Base-by-base conservation (phyloP, 2,113 vertebrate species). In the Sebastes fasciatus region DNA sequence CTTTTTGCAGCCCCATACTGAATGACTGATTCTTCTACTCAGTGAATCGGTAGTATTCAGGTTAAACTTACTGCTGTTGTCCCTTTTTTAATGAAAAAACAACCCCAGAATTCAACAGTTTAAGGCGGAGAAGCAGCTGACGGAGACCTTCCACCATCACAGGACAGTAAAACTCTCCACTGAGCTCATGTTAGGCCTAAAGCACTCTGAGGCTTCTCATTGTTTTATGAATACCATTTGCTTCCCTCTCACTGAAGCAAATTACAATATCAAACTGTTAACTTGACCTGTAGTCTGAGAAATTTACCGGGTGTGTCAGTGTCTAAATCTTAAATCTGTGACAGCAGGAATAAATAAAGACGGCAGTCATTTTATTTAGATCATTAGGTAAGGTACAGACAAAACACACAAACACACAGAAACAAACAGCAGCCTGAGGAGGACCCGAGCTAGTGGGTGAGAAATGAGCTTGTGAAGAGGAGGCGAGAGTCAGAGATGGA, bases 401-500 rank as follows among this genome's bases (percentile, higher is more conserved):
- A 46, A 74, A 63, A 70, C 60, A 55, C 67, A 46, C 62, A 62
- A 13, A 26, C 64, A 57, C 63, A 65, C 17, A 64, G 1, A 64
- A 8, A 64, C 26, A 42, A 11, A 19, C 70, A 61, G n/a, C 77
- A 52, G 84, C 87, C 77, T 4, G 65, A 86, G 81, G 72, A 84
- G 6, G 74, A 58, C 40, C 46, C 5, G 51, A 74, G 78, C 73
- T 62, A 19, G 23, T 43, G 83, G 75, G 57, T 91, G 87, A 94
- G 74, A 92, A 93, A 92, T 88, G 84, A 86, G 78, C 65, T 52
- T 16, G 62, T 74, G 79, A 69, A 75, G 70, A 67, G 54, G 40
- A 82, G 79, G 79, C 63, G 76, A 85, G 82, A 82, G 79, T 82
- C 69, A 66, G 67, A 85, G 87, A 91, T 92, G 84, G 82, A 72